Base-by-base conservation (phyloP, 2,888 invertebrate species). In the Iselma pallidipennis region DNA sequence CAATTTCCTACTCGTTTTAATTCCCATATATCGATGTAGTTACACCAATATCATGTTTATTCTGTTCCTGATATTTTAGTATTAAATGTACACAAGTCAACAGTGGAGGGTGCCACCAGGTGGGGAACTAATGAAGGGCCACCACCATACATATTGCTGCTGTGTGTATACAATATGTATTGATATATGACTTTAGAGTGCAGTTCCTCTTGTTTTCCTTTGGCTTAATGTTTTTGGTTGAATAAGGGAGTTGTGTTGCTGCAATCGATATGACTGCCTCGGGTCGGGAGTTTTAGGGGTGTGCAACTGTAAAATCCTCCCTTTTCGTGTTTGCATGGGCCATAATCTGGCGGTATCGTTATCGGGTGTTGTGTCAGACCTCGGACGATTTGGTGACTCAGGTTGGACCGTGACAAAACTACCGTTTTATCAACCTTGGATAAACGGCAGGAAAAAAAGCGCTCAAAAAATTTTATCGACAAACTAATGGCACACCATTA, bases 271-370 rank as follows among this genome's bases (percentile, higher is more conserved):
- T 63, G 54, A 26, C 48, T 14, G 48, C 50, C n/a, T 26, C 14
- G 12, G 23, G 49, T 55, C 14, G 28, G 54, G 28, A 33, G 14
- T 16, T 19, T 37, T 31, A 42, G 48, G 55, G 53, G 57, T 62
- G 55, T 61, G 57, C 55, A 53, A 60, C 64, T 64, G 48, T 68
- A 60, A 69, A 70, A 68, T 69, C 70, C 72, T 66, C 72, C 72
- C 71, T 70, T 71, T 70, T 61, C 67, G 67, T 72, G 71, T 72
- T 71, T 70, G 66, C 67, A 70, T 64, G 70, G 66, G 61, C 50
- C 60, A 66, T 67, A 70, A 70, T 67, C 68, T 67, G 65, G 59
- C 60, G 55, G 50, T 64, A 58, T 55, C 58, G 64, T 64, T 64
- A 64, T 64, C 63, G 57, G 59, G 52, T 59, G 59, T 63, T 63